These are phyloP conservation scores for Illadopsis cleaveri DNA, from an alignment of 2,113 vertebrate genomes.

Conservation along the genomic window DNA sequence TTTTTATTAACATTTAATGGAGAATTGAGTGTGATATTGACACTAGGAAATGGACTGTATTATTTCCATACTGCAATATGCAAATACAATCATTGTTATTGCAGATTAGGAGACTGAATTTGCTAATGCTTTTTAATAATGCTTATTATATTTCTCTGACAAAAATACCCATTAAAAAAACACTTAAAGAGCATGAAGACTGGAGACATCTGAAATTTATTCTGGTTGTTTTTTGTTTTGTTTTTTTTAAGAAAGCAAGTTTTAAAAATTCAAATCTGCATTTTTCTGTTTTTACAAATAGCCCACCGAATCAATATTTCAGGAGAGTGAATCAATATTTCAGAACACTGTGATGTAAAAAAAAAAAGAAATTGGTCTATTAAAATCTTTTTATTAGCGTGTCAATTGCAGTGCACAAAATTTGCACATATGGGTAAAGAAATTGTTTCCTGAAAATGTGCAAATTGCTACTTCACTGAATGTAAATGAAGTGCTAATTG, in stretches of 20 bases:
- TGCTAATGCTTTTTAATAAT: constrained; percentile 58
- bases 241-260: background rate
- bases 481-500: constrained; percentile 77
- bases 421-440: constrained; percentile 61
- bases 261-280: constrained; percentile 42
- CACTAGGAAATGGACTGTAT: constrained; percentile 33
- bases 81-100: constrained; percentile 49
- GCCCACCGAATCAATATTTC: constrained; percentile 63
- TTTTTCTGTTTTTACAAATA: constrained; percentile 54
- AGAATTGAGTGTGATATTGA: constrained; percentile 22
- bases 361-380: constrained; percentile 54
- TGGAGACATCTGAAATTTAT: constrained; percentile 27
- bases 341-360: constrained; percentile 36
- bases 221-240: background rate
- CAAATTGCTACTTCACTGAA: constrained; percentile 65
- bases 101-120: constrained; percentile 33
- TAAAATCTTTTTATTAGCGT: constrained; percentile 27
- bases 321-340: constrained; percentile 48
- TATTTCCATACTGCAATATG: constrained; percentile 17
- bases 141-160: constrained; percentile 48
- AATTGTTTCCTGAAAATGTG: constrained; percentile 62
- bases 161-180: constrained; percentile 41
- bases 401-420: constrained; percentile 27
- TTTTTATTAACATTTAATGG: constrained; percentile 29
- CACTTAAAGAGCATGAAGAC: constrained; percentile 23